These are phyloP conservation scores for Cryptus armator DNA, from an alignment of 2,888 invertebrate genomes.

Conservation along the genomic window DNA sequence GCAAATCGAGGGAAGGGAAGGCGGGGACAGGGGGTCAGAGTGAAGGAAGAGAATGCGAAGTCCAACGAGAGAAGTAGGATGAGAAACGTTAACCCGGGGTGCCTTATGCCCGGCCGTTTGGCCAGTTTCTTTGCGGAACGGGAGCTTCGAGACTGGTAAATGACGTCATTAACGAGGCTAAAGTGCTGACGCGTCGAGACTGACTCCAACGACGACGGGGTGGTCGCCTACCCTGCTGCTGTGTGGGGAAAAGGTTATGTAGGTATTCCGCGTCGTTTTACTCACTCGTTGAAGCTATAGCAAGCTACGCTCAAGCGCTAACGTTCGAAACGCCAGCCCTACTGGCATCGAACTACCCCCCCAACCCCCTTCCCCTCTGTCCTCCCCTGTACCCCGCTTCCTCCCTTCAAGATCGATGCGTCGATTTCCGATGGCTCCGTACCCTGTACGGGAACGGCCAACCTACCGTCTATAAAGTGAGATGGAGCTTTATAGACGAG, in stretches of 20 bases:
- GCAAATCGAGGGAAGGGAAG: constrained; percentile 30
- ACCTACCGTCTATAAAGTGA: constrained; percentile 37
- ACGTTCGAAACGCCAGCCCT: constrained; percentile 33
- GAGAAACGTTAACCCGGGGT: constrained; percentile 48
- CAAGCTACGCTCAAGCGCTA: constrained; percentile 28
- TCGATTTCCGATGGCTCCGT: constrained; percentile 77
- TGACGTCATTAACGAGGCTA: constrained; percentile 81
- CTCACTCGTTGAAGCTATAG: constrained; percentile 3
- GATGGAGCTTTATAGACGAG: constrained; percentile 56
- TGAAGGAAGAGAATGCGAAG: constrained; percentile 46
- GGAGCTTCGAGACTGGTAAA: constrained; percentile 78
- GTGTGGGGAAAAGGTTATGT: constrained; percentile 20
- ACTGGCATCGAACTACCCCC: constrained; percentile 57
- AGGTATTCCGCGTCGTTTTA: constrained; percentile 47
- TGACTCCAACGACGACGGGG: constrained; percentile 68
- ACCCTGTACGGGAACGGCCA: constrained; percentile 47
- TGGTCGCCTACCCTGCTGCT: constrained; percentile 15
- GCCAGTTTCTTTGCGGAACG: constrained; percentile 65
- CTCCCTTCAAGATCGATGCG: constrained; percentile 78
- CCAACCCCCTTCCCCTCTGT: not conserved
- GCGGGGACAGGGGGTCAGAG: constrained; percentile 29
- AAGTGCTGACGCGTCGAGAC: constrained; percentile 81
- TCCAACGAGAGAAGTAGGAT: constrained; percentile 46
- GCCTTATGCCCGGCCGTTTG: constrained; percentile 65
- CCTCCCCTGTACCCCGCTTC: constrained; percentile 27